Evolutionary conservation across 2,888 invertebrate genomes (phyloP).

Genomic region (Sympetrum striolatum): DNA sequence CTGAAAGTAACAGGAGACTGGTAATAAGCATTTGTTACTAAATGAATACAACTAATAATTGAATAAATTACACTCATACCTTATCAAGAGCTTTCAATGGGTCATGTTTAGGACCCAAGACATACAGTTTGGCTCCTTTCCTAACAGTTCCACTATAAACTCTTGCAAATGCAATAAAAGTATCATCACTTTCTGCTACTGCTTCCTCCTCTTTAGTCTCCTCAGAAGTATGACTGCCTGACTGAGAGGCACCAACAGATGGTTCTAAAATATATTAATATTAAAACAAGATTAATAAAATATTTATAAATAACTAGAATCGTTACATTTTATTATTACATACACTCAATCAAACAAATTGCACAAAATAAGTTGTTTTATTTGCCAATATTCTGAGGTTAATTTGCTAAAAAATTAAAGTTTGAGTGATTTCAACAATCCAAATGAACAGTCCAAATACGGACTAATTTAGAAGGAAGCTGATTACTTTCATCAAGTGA

Average conservation of each 20-base stretch:
- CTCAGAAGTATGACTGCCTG: neutral
- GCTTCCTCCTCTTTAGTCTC: conserved; percentile 47
- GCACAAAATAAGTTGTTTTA: too few relatives aligned
- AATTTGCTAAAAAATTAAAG: too few relatives aligned
- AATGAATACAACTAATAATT: neutral
- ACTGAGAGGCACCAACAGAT: neutral
- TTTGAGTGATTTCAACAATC: neutral
- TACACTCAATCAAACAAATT: too few relatives aligned
- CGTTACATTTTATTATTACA: too few relatives aligned
- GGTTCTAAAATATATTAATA: conserved; percentile 10
- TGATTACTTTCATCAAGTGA: neutral
- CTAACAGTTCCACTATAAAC: conserved; percentile 87
- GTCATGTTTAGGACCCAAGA: conserved; percentile 88
- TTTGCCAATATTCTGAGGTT: too few relatives aligned
- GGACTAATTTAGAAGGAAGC: too few relatives aligned
- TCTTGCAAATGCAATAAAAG: conserved; percentile 90
- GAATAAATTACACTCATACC: conserved; percentile 47
- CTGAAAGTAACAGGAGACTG: conserved; percentile 46
- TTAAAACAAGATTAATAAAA: neutral
- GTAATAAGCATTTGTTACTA: neutral
- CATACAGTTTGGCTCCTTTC: conserved; percentile 79
- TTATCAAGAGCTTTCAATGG: conserved; percentile 61
- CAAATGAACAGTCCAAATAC: too few relatives aligned
- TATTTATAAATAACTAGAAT: neutral
- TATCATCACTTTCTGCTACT: conserved; percentile 62